Conservation (phyloP, 2,797 vertebrate species). For the Xenentodon cancila region DNA sequence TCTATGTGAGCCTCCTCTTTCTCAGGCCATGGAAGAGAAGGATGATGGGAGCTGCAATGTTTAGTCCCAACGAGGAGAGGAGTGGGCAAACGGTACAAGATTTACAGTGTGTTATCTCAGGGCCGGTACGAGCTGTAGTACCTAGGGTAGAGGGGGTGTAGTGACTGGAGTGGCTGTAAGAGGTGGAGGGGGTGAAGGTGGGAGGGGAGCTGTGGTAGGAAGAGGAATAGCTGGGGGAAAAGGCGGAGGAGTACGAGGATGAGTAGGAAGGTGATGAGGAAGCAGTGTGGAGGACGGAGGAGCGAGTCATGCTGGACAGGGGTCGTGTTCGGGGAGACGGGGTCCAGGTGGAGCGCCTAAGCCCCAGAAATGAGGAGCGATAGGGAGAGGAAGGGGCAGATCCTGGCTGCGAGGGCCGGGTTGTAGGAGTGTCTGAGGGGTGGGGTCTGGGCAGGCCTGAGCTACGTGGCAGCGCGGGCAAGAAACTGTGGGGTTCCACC, state of each 20-base stretch:
- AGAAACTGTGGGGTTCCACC: conserved; percentile 75
- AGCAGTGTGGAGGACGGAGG: conserved; percentile 57
- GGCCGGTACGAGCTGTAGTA: conserved; percentile 85
- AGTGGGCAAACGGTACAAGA: conserved; percentile 8
- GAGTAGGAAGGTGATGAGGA: conserved; percentile 40
- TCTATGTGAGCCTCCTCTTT: conserved; percentile 84
- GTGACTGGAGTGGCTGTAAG: conserved; percentile 68
- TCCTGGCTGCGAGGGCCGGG: conserved; percentile 50
- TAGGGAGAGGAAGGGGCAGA: conserved; percentile 75
- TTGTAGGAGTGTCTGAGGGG: conserved; percentile 51
- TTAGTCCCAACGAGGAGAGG: conserved; percentile 26
- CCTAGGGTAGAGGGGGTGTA: conserved; percentile 77
- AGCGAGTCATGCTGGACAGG: conserved; percentile 60
- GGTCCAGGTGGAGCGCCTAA: conserved; percentile 62
- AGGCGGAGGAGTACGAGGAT: conserved; percentile 49
- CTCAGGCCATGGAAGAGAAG: conserved; percentile 41
- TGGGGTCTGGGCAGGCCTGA: conserved; percentile 55
- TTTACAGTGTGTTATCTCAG: conserved; percentile 78
- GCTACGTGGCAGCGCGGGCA: conserved; percentile 43
- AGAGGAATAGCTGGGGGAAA: conserved; percentile 48
- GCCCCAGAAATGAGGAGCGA: conserved; percentile 62
- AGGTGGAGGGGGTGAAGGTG: conserved; percentile 34
- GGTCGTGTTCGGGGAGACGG: conserved; percentile 71
- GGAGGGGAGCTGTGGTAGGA: conserved; percentile 51
- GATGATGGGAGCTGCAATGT: conserved; percentile 34